phyloP scores from a whole-genome alignment of 2,113 vertebrate genomes.

The Nibea albiflora region DNA sequence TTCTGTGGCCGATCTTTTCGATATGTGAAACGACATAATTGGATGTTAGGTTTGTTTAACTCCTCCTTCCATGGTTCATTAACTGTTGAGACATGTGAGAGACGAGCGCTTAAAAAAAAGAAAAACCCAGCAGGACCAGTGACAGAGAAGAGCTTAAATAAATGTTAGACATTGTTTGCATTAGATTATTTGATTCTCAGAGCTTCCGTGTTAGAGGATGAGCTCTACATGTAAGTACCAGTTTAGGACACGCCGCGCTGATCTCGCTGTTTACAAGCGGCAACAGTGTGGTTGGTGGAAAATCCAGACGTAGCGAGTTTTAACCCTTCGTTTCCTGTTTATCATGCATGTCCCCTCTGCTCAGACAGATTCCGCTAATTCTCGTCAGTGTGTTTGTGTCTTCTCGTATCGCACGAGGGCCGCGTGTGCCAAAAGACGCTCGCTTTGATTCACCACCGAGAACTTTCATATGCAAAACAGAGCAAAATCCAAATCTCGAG shows the following conservation, averaged over 20 bases:
- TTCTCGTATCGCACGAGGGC: slow-evolving; percentile 24
- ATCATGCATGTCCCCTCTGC: slow-evolving; percentile 51
- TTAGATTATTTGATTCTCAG: neutral
- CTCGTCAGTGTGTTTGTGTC: slow-evolving; percentile 24
- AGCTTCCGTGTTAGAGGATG: neutral
- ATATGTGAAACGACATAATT: slow-evolving; percentile 41
- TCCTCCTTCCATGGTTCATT: slow-evolving; percentile 34
- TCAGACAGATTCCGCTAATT: slow-evolving; percentile 37
- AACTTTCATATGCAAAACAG: slow-evolving; percentile 54
- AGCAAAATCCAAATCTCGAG: neutral
- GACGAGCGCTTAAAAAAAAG: too few relatives aligned
- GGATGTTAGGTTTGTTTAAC: slow-evolving; percentile 33
- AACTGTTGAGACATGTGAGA: slow-evolving; percentile 18
- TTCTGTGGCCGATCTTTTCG: slow-evolving; percentile 39
- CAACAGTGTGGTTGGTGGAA: slow-evolving; percentile 73
- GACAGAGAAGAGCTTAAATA: neutral
- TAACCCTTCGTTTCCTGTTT: slow-evolving; percentile 83
- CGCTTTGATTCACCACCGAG: slow-evolving; percentile 53
- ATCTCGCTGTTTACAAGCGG: slow-evolving; percentile 58
- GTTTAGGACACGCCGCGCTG: slow-evolving; percentile 28
- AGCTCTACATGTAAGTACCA: neutral
- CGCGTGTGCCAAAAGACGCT: neutral
- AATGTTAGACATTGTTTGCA: neutral
- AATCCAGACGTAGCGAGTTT: slow-evolving; percentile 64
- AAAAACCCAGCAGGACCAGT: neutral